A percentile compares a stretch with the other conserved stretches of the same genome.
Conservation (phyloP, 2,113 vertebrate genomes). For the Rhea pennata region DNA sequence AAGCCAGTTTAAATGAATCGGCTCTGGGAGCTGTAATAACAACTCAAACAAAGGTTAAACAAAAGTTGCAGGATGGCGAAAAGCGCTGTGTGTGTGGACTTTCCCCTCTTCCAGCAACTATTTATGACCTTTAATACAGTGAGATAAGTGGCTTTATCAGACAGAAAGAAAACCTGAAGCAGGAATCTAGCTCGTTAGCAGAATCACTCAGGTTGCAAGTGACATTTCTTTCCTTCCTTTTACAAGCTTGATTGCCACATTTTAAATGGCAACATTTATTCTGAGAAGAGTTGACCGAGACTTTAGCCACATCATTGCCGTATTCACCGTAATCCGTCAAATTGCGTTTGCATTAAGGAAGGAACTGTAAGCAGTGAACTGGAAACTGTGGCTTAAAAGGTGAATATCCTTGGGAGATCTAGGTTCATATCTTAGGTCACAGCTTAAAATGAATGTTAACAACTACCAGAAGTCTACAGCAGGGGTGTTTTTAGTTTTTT, state of each 20-base stretch:
- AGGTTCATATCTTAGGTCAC: neutral
- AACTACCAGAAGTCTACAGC: neutral
- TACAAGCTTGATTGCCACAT: constrained; percentile 37
- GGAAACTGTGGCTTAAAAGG: constrained; percentile 25
- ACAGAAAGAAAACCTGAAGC: constrained; percentile 23
- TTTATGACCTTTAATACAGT: constrained; percentile 6
- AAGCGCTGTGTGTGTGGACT: constrained; percentile 9
- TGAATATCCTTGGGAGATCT: neutral
- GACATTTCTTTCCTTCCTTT: constrained; percentile 42
- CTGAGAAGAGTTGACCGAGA: constrained; percentile 27
- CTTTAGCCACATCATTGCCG: constrained; percentile 3
- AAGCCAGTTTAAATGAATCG: neutral
- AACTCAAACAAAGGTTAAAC: constrained; percentile 24
- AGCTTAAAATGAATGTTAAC: neutral
- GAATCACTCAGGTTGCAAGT: constrained; percentile 32
- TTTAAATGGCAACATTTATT: constrained; percentile 56
- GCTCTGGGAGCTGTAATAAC: constrained; percentile 20
- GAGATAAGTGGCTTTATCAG: constrained; percentile 44
- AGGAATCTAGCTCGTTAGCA: constrained; percentile 39
- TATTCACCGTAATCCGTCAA: neutral
- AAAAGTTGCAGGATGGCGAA: neutral
- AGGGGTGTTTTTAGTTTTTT: neutral
- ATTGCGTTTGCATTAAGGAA: constrained; percentile 21
- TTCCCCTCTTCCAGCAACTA: constrained; percentile 8
- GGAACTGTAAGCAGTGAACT: neutral